Conservation (phyloP, 2,888 invertebrate genomes). For the Eustalomyia histrio region DNA sequence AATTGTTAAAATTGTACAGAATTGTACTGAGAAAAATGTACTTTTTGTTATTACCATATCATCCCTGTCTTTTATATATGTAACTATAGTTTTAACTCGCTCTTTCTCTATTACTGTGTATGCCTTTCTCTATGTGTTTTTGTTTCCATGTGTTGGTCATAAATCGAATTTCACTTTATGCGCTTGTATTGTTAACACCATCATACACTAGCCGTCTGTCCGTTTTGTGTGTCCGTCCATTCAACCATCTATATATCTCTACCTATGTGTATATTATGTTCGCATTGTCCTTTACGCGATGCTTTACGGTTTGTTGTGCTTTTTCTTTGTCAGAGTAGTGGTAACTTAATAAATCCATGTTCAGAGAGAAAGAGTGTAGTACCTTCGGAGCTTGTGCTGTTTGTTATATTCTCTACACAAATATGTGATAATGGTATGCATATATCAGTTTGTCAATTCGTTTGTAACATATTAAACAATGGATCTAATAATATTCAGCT, state of each 20-base stretch:
- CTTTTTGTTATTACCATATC: not conserved
- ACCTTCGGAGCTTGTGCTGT: too few relatives aligned
- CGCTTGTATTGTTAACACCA: conserved; percentile 63
- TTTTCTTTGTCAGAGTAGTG: conserved; percentile 65
- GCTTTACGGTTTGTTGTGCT: conserved; percentile 78
- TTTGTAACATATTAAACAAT: too few relatives aligned
- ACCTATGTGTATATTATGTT: conserved; percentile 13
- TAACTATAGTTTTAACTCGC: conserved; percentile 46
- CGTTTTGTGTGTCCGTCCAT: conserved; percentile 15
- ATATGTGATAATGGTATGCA: too few relatives aligned
- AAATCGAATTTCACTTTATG: conserved; percentile 78
- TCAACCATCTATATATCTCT: conserved; percentile 11
- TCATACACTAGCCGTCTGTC: conserved; percentile 15
- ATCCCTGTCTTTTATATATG: conserved; percentile 34
- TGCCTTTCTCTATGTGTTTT: conserved; percentile 30
- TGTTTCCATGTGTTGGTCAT: conserved; percentile 76
- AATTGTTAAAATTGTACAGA: too few relatives aligned
- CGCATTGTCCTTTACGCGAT: conserved; percentile 68
- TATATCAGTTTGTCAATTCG: too few relatives aligned
- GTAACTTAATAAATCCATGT: not conserved
- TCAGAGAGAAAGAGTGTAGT: too few relatives aligned
- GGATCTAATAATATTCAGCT: too few relatives aligned
- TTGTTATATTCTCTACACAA: too few relatives aligned
- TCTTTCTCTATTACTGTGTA: conserved; percentile 49
- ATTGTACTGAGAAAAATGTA: too few relatives aligned